Base-by-base conservation (phyloP, 2,888 invertebrate species). In the Sinotaia quadrata region DNA sequence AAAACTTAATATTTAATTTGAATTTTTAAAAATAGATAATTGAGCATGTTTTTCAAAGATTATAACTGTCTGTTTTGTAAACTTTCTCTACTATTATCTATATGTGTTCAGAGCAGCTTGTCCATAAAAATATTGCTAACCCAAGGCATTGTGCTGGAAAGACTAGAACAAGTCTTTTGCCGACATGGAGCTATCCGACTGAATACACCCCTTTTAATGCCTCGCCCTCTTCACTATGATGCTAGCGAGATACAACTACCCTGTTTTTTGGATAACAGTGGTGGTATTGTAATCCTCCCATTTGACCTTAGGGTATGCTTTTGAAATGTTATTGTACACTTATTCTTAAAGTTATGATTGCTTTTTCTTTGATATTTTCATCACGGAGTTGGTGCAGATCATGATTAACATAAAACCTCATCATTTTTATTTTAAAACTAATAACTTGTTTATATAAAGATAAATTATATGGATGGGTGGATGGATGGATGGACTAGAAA, bases 211-310 rank as follows among this genome's bases (percentile, higher is more conserved):
- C 87, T 95, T 0, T 89, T 97, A 34, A 93, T 94, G 85, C 97
- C 97, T 4, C 78, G 79, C 56, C 79, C 76, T 24, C 67, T 77
- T 27, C 58, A 84, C 54, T 85, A 84, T 63, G 76, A 79, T 44
- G 68, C 76, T 65, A 71, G 68, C 61, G 84, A 85, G 18, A 24
- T 37, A 2, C 77, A 77, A 24, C 93, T 66, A 68, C 95, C 95
- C 0, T 92, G 92, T 78, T 89, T 96, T 15, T 96, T 98, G 95
- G 95, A 96, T 0, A 92, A 93, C 69, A 93, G 93, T 33, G 97
- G 97, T 0, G 92, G 92, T 68, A 92, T 97, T 0, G 94, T 96
- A 8, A 92, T 93, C 60, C 88, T 97, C 67, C 96, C 97, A 24
- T 77, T 77, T 84, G 96, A 98, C 89, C 90, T 97, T 76, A 91